Conservation (phyloP, 2,113 vertebrate species). For the Seriola dumerili region DNA sequence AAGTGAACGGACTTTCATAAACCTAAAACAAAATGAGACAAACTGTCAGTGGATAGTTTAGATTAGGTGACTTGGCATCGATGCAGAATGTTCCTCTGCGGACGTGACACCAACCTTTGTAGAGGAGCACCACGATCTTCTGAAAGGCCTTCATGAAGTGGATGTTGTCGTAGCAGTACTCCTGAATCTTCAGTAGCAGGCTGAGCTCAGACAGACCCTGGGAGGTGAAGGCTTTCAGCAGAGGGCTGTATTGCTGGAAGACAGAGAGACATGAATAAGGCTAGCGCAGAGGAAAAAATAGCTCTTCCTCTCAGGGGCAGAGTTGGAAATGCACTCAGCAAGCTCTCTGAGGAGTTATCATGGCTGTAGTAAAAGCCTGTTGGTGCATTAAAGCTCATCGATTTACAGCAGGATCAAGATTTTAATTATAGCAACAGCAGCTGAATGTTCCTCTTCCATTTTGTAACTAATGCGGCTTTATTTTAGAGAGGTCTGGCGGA, state of each 20-base stretch:
- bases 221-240: conserved; percentile 98
- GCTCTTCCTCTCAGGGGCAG: background rate
- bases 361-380: background rate
- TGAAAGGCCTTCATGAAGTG: conserved; percentile 99
- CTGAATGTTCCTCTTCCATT: background rate
- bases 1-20: conserved; percentile 27
- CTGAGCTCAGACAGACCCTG: conserved; percentile 99
- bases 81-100: background rate
- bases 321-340: background rate
- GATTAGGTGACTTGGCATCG: background rate
- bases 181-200: conserved; percentile 98
- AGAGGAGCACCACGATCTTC: conserved; percentile 99
- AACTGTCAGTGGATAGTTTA: conserved; percentile 5
- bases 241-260: conserved; percentile 97
- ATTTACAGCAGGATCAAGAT: background rate
- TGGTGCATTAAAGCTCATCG: background rate
- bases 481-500: background rate
- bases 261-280: background rate
- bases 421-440: background rate
- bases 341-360: background rate
- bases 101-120: conserved; percentile 89
- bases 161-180: conserved; percentile 99
- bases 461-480: background rate
- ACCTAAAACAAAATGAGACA: conserved; percentile 28
- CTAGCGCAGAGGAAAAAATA: no score